Evolutionary conservation across 2,888 invertebrate genomes (phyloP).

Genomic region (Eueremaeus valkanovi): DNA sequence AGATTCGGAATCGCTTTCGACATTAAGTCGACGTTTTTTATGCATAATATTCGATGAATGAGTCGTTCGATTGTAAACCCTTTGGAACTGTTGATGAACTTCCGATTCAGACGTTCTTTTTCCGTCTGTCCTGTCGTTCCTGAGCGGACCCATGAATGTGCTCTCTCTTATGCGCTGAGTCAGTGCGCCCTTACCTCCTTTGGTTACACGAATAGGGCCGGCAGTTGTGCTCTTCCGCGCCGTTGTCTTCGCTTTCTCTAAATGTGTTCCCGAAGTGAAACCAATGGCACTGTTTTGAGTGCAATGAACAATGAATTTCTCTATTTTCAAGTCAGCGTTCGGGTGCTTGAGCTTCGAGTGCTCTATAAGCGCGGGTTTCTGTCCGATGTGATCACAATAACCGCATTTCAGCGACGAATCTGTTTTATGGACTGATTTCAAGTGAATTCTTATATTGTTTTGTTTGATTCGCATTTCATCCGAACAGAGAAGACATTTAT

Average conservation of each 20-base stretch:
- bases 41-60: neutral
- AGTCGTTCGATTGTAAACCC: neutral
- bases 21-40: neutral
- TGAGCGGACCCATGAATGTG: conserved; percentile 12
- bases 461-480: neutral
- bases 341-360: neutral
- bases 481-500: neutral
- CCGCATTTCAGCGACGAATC: conserved; percentile 3
- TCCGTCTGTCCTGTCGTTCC: neutral
- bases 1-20: neutral
- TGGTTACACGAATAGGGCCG: neutral
- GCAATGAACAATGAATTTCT: neutral
- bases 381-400: conserved; percentile 3
- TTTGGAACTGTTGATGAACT: neutral
- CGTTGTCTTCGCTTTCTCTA: neutral
- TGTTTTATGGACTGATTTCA: conserved; percentile 7
- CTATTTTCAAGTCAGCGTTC: neutral
- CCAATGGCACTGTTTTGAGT: neutral
- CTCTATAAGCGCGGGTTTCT: neutral
- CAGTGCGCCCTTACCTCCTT: neutral
- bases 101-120: neutral
- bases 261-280: neutral
- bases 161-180: neutral
- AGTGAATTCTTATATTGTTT: neutral
- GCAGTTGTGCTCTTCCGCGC: neutral